These are phyloP conservation scores for Sinocyclocheilus maitianheensis DNA, from an alignment of 2,113 vertebrate genomes.

Conservation along the genomic window DNA sequence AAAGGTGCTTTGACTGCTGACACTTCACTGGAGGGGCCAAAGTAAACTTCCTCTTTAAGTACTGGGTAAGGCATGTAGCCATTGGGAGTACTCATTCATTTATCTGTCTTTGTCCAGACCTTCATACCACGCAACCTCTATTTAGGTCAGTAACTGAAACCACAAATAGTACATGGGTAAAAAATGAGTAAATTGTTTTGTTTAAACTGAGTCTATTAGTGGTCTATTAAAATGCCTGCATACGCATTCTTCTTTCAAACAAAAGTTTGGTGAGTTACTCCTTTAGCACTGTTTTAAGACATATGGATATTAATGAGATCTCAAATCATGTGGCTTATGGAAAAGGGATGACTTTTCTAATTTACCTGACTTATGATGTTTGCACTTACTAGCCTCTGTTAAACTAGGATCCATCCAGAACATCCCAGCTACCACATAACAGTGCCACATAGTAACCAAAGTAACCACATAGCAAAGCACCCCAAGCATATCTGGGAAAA, in stretches of 20 bases:
- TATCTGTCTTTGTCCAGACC: conserved; percentile 20
- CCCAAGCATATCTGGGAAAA: neutral
- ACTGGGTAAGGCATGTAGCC: neutral
- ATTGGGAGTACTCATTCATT: neutral
- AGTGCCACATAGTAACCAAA: neutral
- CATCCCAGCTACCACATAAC: neutral
- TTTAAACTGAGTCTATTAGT: neutral
- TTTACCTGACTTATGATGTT: neutral
- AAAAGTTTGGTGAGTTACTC: neutral
- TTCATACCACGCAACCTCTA: conserved; percentile 7
- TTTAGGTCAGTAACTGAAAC: neutral
- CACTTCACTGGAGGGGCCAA: neutral
- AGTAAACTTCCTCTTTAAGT: conserved; percentile 35
- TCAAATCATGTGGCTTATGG: neutral
- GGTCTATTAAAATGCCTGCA: neutral
- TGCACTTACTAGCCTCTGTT: neutral
- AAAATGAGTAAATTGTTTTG: neutral
- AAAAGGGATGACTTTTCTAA: neutral
- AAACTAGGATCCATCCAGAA: neutral
- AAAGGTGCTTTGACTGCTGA: conserved; percentile 19
- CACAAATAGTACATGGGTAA: neutral
- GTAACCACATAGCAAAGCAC: neutral
- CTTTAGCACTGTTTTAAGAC: neutral
- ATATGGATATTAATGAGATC: neutral
- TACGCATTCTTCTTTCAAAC: neutral